A percentile compares a stretch with the other conserved stretches of the same genome.
phyloP scores from a whole-genome alignment of 2,797 vertebrate species.

The Chanos chanos region DNA sequence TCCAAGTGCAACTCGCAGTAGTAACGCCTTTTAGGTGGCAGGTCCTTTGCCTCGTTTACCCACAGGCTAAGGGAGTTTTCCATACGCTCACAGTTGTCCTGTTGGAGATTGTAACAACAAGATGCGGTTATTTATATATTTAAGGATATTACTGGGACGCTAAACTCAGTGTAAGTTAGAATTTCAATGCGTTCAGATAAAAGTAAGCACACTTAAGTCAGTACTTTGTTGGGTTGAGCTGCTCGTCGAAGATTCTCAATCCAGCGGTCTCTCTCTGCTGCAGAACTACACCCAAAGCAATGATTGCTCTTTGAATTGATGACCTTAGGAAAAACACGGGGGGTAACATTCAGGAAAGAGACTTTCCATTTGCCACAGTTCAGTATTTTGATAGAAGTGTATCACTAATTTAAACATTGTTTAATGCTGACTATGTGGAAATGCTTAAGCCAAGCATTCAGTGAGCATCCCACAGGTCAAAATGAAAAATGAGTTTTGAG shows the following conservation, averaged over 20 bases:
- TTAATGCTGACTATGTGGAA: not conserved
- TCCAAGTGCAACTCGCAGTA: conserved; percentile 85
- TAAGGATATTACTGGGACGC: not conserved
- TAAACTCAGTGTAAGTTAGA: not conserved
- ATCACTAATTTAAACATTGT: too few species aligned
- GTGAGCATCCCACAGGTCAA: too few species aligned
- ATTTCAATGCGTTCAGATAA: not conserved
- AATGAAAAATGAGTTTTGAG: not conserved
- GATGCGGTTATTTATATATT: not conserved
- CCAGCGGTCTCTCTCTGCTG: conserved; percentile 87
- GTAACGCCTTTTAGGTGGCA: conserved; percentile 73
- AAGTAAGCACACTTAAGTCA: not conserved
- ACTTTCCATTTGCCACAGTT: not conserved
- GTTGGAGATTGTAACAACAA: not conserved
- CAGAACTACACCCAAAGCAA: conserved; percentile 87
- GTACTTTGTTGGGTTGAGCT: conserved; percentile 85
- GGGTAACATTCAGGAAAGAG: not conserved
- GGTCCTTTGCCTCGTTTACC: conserved; percentile 88
- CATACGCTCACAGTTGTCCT: conserved; percentile 88
- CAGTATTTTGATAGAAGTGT: too few species aligned
- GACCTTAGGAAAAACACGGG: conserved; percentile 64
- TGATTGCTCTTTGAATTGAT: conserved; percentile 80
- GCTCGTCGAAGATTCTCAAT: conserved; percentile 85
- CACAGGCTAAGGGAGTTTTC: conserved; percentile 85
- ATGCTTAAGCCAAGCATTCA: too few species aligned